A percentile compares a stretch with the other conserved stretches of the same genome.
These are phyloP conservation scores for Molossus alvarezi DNA, from an alignment of 2,797 vertebrate species.

Conservation along the genomic window DNA sequence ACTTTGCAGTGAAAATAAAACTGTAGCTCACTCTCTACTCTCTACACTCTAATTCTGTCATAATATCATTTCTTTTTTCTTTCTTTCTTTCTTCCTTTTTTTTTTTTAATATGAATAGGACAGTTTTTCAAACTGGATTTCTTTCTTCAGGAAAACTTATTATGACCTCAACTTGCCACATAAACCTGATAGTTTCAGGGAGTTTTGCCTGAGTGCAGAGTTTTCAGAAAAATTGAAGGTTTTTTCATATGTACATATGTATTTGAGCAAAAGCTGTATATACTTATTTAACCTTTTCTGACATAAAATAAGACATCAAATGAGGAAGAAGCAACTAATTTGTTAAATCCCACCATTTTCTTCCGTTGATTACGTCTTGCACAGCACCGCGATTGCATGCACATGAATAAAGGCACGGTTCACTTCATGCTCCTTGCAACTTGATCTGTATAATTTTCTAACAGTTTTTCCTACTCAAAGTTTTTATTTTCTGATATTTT, in stretches of 20 bases:
- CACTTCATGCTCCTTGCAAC: neutral
- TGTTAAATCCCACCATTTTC: slow-evolving; percentile 61
- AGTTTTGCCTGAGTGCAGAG: neutral
- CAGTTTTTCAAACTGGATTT: neutral
- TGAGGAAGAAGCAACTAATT: slow-evolving; percentile 27
- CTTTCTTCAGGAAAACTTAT: neutral
- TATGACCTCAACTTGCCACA: neutral
- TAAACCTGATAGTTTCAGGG: neutral
- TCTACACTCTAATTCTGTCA: neutral
- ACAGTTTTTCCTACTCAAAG: neutral
- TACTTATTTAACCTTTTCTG: slow-evolving; percentile 72
- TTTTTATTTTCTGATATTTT: neutral
- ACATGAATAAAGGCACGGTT: slow-evolving; percentile 70
- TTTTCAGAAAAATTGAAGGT: slow-evolving; percentile 25
- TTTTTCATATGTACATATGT: slow-evolving; percentile 33
- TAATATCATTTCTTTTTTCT: neutral
- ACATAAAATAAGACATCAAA: slow-evolving; percentile 68
- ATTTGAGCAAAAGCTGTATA: slow-evolving; percentile 46
- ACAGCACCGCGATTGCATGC: slow-evolving; percentile 45
- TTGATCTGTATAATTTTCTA: slow-evolving; percentile 66
- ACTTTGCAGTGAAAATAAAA: slow-evolving; percentile 3
- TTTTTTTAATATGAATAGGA: neutral
- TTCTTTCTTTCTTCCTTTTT: neutral
- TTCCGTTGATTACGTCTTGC: slow-evolving; percentile 72
- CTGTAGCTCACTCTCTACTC: neutral